Conservation (phyloP, 2,797 vertebrate genomes). For the Lepus oiostolus region DNA sequence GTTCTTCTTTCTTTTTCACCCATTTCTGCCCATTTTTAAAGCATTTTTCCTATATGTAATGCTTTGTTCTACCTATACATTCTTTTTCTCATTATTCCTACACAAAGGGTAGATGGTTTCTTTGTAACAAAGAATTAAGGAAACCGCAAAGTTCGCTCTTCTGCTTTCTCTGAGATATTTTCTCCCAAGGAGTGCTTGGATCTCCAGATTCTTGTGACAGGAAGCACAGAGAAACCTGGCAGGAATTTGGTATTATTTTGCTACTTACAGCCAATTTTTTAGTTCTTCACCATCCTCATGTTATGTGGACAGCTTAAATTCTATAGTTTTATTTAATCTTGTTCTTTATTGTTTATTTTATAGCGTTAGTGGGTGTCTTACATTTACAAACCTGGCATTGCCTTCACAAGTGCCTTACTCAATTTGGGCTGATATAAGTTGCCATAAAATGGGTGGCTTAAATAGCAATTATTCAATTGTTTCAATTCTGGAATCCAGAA, state of each 20-base stretch:
- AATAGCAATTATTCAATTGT: not conserved
- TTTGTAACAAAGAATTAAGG: not conserved
- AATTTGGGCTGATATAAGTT: not conserved
- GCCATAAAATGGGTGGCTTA: not conserved
- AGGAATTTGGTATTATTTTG: not conserved
- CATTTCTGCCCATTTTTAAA: not conserved
- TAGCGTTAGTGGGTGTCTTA: not conserved
- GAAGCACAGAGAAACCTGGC: not conserved
- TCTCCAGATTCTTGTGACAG: not conserved
- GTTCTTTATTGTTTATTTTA: not conserved
- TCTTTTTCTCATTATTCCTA: constrained; percentile 6
- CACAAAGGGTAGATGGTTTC: not conserved
- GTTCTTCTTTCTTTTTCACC: not conserved
- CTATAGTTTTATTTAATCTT: not conserved
- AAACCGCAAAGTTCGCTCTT: not conserved
- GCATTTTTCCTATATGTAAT: not conserved
- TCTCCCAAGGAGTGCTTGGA: not conserved
- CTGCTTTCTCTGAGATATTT: not conserved
- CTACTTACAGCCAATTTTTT: not conserved
- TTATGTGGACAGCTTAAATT: not conserved
- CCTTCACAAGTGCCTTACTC: not conserved
- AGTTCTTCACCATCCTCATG: not conserved
- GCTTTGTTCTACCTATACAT: not conserved
- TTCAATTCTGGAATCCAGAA: not conserved
- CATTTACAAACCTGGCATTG: not conserved